Conservation (phyloP, 2,797 vertebrate species). For the Rhinichthys osculus region DNA sequence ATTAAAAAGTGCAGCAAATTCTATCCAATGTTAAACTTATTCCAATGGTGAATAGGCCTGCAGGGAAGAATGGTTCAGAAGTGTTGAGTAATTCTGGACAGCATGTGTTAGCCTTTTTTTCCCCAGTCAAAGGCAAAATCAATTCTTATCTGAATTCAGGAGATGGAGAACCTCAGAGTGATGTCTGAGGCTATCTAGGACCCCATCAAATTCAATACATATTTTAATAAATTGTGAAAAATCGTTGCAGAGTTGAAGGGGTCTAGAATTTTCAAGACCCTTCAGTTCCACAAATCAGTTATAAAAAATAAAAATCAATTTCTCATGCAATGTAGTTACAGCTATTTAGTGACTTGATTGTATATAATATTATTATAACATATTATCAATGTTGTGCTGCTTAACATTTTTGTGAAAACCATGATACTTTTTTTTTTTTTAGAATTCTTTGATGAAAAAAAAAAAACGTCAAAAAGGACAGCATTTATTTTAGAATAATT, state of each 20-base stretch:
- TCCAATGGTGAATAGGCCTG: not conserved
- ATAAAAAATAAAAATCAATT: no score
- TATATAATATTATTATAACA: no score
- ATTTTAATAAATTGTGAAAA: not conserved
- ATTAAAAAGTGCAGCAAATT: conserved; percentile 47
- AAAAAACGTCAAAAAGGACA: not conserved
- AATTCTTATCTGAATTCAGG: not conserved
- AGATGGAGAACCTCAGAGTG: not conserved
- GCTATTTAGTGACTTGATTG: no score
- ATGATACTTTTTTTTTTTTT: not conserved
- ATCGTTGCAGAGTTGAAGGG: not conserved
- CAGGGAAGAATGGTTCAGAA: not conserved
- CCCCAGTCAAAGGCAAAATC: not conserved
- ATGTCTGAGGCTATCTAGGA: not conserved
- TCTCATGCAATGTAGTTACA: no score
- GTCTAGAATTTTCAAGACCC: not conserved
- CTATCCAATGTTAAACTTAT: not conserved
- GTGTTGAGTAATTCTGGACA: not conserved
- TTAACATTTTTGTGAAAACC: not conserved
- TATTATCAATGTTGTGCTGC: not conserved
- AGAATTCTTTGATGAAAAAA: no score
- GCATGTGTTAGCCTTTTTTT: not conserved
- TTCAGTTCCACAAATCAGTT: not conserved
- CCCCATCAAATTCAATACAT: not conserved
- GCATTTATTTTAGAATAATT: no score